Percentiles rank a stretch among this genome's conserved stretches.
Conservation (phyloP, 1,140 invertebrate species). For the Drosophila ananassae region DNA sequence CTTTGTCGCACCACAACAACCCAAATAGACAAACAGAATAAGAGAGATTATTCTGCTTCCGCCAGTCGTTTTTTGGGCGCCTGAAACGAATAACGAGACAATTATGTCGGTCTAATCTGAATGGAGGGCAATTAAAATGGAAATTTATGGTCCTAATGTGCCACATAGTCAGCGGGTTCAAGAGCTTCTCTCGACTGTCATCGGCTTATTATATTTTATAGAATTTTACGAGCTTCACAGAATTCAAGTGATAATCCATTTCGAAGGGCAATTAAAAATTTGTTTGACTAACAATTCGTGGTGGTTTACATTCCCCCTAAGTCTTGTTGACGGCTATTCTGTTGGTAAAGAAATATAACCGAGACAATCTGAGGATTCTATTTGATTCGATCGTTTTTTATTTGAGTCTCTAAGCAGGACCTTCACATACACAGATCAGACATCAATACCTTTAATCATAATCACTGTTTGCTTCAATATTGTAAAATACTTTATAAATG, state of each 20-base stretch:
- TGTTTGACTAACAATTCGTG: constrained; percentile 48
- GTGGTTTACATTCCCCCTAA: background rate
- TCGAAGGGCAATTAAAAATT: constrained; percentile 62
- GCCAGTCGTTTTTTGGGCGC: constrained; percentile 19
- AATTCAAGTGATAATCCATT: constrained; percentile 48
- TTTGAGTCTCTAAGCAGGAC: too few relatives aligned
- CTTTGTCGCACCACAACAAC: constrained; percentile 22
- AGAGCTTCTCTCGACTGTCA: constrained; percentile 49
- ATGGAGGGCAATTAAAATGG: constrained; percentile 67
- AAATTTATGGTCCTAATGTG: constrained; percentile 71
- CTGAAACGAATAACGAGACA: constrained; percentile 50
- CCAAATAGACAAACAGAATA: background rate
- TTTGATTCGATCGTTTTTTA: too few relatives aligned
- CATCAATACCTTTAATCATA: too few relatives aligned
- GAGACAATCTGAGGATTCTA: too few relatives aligned
- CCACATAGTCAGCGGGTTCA: constrained; percentile 57
- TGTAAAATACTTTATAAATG: too few relatives aligned
- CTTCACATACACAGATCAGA: too few relatives aligned
- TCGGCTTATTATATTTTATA: constrained; percentile 57
- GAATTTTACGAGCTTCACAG: constrained; percentile 48
- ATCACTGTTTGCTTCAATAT: too few relatives aligned
- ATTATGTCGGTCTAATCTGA: constrained; percentile 66
- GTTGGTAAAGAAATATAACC: too few relatives aligned
- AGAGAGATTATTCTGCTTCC: constrained; percentile 16
- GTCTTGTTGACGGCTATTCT: background rate